Conservation (phyloP, 2,113 vertebrate species). For the Calcarius ornatus region DNA sequence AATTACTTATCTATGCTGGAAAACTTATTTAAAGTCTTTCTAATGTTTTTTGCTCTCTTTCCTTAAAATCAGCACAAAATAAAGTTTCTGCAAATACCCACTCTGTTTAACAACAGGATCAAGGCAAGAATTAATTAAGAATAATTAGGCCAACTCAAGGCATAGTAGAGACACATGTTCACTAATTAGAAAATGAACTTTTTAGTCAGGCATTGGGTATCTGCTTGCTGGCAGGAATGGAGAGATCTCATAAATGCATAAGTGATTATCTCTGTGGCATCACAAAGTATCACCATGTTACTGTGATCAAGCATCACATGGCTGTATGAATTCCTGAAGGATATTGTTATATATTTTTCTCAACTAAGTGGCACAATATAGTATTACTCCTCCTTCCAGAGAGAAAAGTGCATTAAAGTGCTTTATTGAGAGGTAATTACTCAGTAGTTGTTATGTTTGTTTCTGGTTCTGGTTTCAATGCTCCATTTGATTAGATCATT, state of each 20-base stretch:
- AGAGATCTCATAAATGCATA: neutral
- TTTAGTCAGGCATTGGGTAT: neutral
- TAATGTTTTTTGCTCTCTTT: neutral
- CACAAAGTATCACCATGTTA: neutral
- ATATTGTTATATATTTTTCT: neutral
- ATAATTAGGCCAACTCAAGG: neutral
- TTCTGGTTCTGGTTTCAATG: neutral
- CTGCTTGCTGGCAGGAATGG: neutral
- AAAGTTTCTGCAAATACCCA: neutral
- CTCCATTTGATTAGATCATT: neutral
- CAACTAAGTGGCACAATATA: neutral
- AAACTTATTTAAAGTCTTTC: neutral
- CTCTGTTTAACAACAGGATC: neutral
- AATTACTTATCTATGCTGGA: neutral
- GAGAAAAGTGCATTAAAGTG: neutral
- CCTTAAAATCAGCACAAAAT: conserved; percentile 9
- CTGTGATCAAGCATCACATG: neutral
- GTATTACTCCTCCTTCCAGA: neutral
- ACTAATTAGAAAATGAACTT: neutral
- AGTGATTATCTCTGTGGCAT: neutral
- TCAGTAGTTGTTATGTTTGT: neutral
- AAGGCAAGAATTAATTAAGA: conserved; percentile 16
- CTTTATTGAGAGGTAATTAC: neutral
- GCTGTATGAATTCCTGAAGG: neutral
- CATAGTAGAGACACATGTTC: neutral